Conservation (phyloP, 2,888 invertebrate species). For the Drosophila nr. perissopoda region DNA sequence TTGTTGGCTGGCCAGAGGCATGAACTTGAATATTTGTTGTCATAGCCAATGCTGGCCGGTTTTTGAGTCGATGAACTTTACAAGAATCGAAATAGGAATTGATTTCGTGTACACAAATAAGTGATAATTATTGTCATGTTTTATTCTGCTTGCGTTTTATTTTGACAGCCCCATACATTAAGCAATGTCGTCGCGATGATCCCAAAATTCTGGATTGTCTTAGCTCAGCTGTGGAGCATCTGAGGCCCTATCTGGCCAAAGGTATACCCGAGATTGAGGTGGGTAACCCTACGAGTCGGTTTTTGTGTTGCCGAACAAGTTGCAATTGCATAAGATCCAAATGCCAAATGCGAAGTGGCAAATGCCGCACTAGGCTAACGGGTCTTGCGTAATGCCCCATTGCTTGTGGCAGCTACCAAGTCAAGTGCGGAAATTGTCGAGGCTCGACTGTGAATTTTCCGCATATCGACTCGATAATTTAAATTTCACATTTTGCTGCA, state of each 20-base stretch:
- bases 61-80: constrained; percentile 70
- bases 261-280: constrained; percentile 89
- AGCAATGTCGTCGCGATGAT: constrained; percentile 88
- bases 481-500: constrained; percentile 10
- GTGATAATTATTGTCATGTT: constrained; percentile 34
- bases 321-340: constrained; percentile 57
- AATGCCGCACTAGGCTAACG: constrained; percentile 39
- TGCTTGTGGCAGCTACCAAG: constrained; percentile 25
- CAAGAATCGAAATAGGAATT: constrained; percentile 35
- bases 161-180: constrained; percentile 86
- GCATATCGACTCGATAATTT: not conserved
- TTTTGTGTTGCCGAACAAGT: constrained; percentile 47
- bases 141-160: not conserved
- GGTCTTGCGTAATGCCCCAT: constrained; percentile 49
- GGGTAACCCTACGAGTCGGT: constrained; percentile 39
- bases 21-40: constrained; percentile 33
- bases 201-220: constrained; percentile 87
- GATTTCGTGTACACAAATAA: constrained; percentile 28
- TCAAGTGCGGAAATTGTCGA: constrained; percentile 47
- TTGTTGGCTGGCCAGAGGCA: constrained; percentile 30
- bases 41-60: constrained; percentile 22
- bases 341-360: constrained; percentile 37
- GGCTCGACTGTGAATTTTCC: constrained; percentile 7
- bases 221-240: constrained; percentile 86
- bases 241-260: constrained; percentile 87